Evolutionary conservation across 2,797 vertebrate genomes (phyloP).

Genomic region (Platyrinchus mystaceus): DNA sequence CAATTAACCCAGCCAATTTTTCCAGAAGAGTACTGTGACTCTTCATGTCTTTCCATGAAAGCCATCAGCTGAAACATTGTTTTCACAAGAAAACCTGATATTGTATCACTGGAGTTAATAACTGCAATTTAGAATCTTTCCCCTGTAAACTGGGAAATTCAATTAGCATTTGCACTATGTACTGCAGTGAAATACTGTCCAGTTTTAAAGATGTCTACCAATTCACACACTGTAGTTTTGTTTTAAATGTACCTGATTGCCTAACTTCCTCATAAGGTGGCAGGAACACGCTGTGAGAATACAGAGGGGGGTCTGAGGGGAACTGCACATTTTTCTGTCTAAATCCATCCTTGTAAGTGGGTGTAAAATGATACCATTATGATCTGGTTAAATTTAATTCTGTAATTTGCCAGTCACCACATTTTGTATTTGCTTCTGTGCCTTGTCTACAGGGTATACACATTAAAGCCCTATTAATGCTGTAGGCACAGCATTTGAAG

Average conservation of each 20-base stretch:
- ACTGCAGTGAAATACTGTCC: neutral
- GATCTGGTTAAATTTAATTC: conserved; percentile 35
- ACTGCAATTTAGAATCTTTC: neutral
- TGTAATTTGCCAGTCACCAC: conserved; percentile 26
- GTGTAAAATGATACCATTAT: conserved; percentile 25
- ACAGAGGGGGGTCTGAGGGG: neutral
- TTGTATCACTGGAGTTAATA: neutral
- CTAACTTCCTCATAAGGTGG: neutral
- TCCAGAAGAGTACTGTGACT: neutral
- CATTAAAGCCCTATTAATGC: conserved; percentile 10
- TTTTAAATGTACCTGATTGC: neutral
- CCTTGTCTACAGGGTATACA: neutral
- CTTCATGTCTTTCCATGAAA: neutral
- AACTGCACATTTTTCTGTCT: neutral
- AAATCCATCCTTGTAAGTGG: neutral
- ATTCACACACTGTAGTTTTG: neutral
- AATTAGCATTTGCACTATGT: neutral
- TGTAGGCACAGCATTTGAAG: neutral
- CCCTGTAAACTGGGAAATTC: neutral
- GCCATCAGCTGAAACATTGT: neutral
- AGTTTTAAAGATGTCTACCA: neutral
- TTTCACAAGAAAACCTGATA: neutral
- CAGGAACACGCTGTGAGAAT: neutral
- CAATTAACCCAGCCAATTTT: neutral
- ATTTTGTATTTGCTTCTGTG: conserved; percentile 12